Percentiles rank a stretch among this genome's conserved stretches.
Evolutionary conservation across 2,113 vertebrate species (phyloP).

Genomic region (Cygnus atratus): DNA sequence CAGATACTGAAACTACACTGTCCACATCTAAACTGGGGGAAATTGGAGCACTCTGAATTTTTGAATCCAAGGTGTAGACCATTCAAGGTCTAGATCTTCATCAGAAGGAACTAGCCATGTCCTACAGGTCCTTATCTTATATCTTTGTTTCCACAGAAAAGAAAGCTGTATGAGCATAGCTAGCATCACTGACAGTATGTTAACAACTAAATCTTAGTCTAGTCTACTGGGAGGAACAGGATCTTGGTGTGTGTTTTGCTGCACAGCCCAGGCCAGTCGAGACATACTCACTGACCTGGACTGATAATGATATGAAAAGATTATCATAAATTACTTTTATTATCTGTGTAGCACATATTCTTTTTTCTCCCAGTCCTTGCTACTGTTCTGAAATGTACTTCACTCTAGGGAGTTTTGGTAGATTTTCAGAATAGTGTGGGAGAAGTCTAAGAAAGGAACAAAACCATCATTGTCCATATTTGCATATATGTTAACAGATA

Average conservation of each 20-base stretch:
- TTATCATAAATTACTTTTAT: neutral
- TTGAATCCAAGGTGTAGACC: neutral
- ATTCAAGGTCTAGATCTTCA: neutral
- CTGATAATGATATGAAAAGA: neutral
- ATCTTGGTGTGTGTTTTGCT: neutral
- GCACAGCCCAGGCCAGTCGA: neutral
- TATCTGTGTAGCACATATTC: neutral
- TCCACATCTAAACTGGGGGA: accelerated
- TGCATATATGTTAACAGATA: accelerated
- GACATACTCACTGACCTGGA: neutral
- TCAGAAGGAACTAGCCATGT: neutral
- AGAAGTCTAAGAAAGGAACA: neutral
- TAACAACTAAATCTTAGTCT: neutral
- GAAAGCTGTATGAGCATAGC: neutral
- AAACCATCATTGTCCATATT: neutral
- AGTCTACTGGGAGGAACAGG: neutral
- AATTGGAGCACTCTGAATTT: neutral
- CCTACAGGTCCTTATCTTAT: neutral
- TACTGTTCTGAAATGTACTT: neutral
- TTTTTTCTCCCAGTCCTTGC: neutral
- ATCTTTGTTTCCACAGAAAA: neutral
- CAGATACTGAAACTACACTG: accelerated
- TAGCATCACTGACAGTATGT: neutral
- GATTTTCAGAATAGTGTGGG: neutral
- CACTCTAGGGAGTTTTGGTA: neutral